A percentile compares a stretch with the other conserved stretches of the same genome.
These are phyloP conservation scores for Podocnemis expansa DNA, from an alignment of 2,113 vertebrate genomes.

Conservation along the genomic window DNA sequence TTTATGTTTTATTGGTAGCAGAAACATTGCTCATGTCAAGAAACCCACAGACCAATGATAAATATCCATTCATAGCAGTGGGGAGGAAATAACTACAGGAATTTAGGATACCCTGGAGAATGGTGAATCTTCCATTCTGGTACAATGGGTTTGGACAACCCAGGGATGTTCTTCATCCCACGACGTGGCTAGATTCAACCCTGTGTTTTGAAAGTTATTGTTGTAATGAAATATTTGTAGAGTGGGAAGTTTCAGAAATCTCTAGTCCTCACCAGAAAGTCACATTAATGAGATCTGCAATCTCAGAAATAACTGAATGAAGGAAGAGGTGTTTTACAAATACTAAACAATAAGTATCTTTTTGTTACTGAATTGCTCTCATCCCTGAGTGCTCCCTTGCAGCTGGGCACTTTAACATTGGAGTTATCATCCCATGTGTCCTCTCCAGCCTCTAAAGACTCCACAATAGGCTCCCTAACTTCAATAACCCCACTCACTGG, in stretches of 20 bases:
- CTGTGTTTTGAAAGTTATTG: fast-evolving
- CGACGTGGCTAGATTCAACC: background rate
- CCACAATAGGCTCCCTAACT: no score
- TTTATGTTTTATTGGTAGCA: background rate
- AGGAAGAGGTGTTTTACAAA: background rate
- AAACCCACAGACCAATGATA: conserved; percentile 3
- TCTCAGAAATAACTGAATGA: background rate
- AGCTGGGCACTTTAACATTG: no score
- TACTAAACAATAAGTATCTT: background rate
- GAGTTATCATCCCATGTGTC: no score
- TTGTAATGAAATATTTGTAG: background rate
- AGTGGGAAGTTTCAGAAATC: background rate
- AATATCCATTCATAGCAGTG: fast-evolving
- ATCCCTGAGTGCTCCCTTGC: no score
- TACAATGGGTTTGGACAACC: background rate
- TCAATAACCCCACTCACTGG: no score
- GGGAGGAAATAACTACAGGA: background rate
- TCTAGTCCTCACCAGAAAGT: background rate
- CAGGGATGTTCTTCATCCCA: background rate
- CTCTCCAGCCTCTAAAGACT: no score
- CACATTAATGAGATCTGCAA: background rate
- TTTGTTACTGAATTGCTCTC: background rate
- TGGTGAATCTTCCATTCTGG: background rate
- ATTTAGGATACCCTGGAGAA: background rate
- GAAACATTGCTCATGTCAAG: background rate